Evolutionary conservation across 2,888 invertebrate species (phyloP).

Genomic region (Tenthredo amoena): DNA sequence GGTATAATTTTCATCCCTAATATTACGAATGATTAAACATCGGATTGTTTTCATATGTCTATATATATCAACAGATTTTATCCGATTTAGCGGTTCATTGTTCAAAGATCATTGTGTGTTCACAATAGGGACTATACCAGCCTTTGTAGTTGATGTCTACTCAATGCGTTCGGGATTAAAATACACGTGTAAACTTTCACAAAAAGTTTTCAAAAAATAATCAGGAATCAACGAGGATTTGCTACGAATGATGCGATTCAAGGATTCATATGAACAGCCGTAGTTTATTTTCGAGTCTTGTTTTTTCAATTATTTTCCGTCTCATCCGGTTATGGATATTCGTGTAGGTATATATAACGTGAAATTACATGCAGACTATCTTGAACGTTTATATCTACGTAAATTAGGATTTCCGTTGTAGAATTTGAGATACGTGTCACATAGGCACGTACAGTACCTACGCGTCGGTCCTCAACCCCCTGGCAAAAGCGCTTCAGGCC

Average conservation of each 20-base stretch:
- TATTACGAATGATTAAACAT: not conserved
- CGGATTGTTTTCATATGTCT: not conserved
- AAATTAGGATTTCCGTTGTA: conserved; percentile 22
- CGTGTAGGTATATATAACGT: not conserved
- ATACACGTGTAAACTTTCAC: not conserved
- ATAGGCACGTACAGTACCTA: not conserved
- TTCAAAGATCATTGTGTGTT: not conserved
- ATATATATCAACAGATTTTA: not conserved
- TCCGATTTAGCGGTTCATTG: conserved; percentile 4
- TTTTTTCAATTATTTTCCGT: not conserved
- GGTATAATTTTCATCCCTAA: not conserved
- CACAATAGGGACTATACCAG: not conserved
- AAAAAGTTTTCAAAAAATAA: not conserved
- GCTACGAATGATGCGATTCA: not conserved
- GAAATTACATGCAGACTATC: not conserved
- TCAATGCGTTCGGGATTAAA: not conserved
- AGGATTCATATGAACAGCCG: too few relatives aligned
- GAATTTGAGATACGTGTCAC: conserved; percentile 28
- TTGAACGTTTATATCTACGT: not conserved
- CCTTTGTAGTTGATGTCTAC: not conserved
- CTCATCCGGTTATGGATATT: not conserved
- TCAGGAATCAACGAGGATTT: not conserved
- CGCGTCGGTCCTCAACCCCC: not conserved
- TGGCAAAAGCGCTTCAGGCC: conserved; percentile 32
- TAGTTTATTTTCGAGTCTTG: not conserved